Conservation (phyloP, 2,113 vertebrate species). For the Ceuthmochares aereus region DNA sequence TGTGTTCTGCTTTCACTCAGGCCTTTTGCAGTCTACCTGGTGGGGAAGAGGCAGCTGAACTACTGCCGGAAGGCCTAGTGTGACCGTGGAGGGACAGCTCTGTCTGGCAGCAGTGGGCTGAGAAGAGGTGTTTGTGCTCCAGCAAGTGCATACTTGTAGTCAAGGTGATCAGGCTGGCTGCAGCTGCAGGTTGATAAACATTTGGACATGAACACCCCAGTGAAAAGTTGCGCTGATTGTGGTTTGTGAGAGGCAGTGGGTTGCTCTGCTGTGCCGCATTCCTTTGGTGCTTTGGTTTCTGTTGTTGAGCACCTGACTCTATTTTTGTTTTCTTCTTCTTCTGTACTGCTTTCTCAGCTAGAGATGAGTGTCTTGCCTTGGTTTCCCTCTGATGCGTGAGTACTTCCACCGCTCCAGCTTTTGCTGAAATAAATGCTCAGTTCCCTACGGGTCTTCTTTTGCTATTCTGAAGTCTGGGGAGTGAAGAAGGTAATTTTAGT, state of each 20-base stretch:
- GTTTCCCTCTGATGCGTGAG: conserved; percentile 2
- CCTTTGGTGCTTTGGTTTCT: not conserved
- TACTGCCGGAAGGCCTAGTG: not conserved
- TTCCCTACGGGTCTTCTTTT: not conserved
- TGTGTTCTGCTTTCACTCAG: not conserved
- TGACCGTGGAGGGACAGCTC: accelerated
- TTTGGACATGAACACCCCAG: not conserved
- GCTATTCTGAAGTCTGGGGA: not conserved
- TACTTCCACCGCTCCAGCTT: not conserved
- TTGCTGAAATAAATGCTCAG: not conserved
- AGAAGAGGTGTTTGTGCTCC: not conserved
- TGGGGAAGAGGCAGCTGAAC: not conserved
- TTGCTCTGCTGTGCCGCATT: not conserved
- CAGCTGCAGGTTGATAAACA: not conserved
- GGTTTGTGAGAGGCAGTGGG: not conserved
- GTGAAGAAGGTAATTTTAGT: not conserved
- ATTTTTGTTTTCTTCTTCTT: not conserved
- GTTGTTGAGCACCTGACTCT: conserved; percentile 41
- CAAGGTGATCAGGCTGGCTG: not conserved
- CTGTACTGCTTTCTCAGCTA: not conserved
- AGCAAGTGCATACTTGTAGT: accelerated
- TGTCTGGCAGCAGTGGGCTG: not conserved
- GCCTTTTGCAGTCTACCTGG: not conserved
- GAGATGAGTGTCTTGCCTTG: not conserved
- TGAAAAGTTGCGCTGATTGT: not conserved